Percentiles rank a stretch among this genome's conserved stretches.
Conservation (phyloP, 2,113 vertebrate species). For the Reinhardtius hippoglossoides region DNA sequence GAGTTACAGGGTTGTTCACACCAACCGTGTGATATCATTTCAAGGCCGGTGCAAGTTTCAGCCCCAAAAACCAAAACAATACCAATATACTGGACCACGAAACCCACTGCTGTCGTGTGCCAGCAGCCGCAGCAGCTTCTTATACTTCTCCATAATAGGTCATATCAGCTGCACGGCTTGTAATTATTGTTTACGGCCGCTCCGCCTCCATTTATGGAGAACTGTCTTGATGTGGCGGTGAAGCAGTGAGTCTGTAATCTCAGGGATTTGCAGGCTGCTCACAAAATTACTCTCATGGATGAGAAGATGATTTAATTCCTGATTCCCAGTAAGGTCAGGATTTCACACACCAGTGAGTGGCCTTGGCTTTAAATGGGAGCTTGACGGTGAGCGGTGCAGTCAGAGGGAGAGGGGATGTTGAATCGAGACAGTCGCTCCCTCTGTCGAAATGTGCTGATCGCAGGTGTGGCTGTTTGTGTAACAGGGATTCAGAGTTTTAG, state of each 20-base stretch:
- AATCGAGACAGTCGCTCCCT: neutral
- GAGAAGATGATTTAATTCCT: conserved; percentile 65
- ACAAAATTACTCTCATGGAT: conserved; percentile 64
- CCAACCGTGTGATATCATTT: too few relatives aligned
- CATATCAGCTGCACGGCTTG: conserved; percentile 39
- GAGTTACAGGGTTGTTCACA: neutral
- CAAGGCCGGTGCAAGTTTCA: too few relatives aligned
- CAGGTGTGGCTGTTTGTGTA: conserved; percentile 2
- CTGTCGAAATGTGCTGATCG: neutral
- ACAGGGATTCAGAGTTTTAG: neutral
- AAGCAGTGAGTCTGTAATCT: conserved; percentile 58
- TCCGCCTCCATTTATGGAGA: conserved; percentile 71
- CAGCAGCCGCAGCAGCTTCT: conserved; percentile 56
- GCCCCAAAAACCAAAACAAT: neutral
- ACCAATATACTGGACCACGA: conserved; percentile 2
- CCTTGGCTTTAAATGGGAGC: conserved; percentile 34
- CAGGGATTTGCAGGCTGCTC: conserved; percentile 50
- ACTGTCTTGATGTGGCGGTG: conserved; percentile 40
- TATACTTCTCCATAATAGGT: conserved; percentile 65
- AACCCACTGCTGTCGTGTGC: conserved; percentile 34
- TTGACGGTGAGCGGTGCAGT: conserved; percentile 23
- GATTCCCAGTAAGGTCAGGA: conserved; percentile 64
- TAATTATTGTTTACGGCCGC: conserved; percentile 72
- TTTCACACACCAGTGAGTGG: conserved; percentile 50
- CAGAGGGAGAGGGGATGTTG: conserved; percentile 1